These are phyloP conservation scores for Calephelis nemesis DNA, from an alignment of 1,140 invertebrate genomes.

Conservation along the genomic window DNA sequence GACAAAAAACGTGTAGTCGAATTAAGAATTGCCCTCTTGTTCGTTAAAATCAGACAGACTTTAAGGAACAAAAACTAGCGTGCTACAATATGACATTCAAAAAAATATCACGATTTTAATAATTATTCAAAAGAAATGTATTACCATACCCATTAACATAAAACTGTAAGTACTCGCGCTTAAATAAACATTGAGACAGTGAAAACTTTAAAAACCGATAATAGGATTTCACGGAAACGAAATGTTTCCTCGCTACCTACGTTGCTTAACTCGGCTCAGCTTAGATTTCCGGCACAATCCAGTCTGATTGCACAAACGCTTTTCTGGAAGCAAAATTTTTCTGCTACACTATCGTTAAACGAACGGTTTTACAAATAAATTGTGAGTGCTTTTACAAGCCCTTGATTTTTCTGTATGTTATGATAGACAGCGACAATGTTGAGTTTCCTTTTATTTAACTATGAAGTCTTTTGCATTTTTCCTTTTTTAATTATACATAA, in stretches of 20 bases:
- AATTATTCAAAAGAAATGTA: no score
- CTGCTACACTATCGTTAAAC: constrained; percentile 27
- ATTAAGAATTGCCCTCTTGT: no score
- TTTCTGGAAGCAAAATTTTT: constrained; percentile 53
- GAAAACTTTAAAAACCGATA: constrained; percentile 36
- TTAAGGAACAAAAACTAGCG: no score
- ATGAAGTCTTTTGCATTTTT: no score
- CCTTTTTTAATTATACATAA: no score
- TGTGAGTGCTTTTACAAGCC: neutral
- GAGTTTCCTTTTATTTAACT: no score
- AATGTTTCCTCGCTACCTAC: constrained; percentile 47
- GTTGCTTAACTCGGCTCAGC: constrained; percentile 49
- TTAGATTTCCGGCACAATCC: constrained; percentile 57
- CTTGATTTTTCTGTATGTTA: neutral
- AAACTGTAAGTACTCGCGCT: constrained; percentile 6
- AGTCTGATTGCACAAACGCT: constrained; percentile 64
- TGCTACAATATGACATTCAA: neutral
- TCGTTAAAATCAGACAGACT: no score
- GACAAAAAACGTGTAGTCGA: no score
- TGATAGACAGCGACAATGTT: no score
- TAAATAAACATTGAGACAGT: constrained; percentile 24
- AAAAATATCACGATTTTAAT: no score
- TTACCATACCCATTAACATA: neutral
- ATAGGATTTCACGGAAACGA: constrained; percentile 30
- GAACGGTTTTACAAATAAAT: constrained; percentile 7